These are phyloP conservation scores for Brachyistius frenatus DNA, from an alignment of 2,113 vertebrate species.

Conservation along the genomic window DNA sequence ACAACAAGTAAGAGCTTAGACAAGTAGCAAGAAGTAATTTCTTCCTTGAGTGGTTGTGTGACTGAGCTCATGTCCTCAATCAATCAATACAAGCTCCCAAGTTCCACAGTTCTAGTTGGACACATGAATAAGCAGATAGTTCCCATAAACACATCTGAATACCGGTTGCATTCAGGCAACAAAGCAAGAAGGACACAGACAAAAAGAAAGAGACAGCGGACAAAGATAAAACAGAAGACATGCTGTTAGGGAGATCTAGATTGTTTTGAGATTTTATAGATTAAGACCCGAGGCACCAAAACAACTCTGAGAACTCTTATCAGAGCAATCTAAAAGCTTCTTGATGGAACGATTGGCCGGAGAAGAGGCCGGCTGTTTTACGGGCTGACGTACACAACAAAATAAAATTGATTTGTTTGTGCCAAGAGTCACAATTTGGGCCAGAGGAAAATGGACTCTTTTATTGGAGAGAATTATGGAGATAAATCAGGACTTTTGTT, in stretches of 20 bases:
- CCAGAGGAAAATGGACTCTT: not conserved
- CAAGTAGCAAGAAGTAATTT: conserved; percentile 47
- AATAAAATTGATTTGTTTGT: conserved; percentile 24
- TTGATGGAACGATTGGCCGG: conserved; percentile 22
- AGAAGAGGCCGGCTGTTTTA: conserved; percentile 38
- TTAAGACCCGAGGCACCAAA: conserved; percentile 33
- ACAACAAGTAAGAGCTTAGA: conserved; percentile 37
- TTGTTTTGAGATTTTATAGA: conserved; percentile 51
- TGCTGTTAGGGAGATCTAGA: conserved; percentile 12
- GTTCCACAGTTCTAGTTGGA: not conserved
- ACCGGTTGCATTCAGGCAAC: not conserved
- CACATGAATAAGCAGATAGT: conserved; percentile 12
- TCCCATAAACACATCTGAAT: conserved; percentile 7
- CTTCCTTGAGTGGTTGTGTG: conserved; percentile 37
- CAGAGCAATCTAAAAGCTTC: conserved; percentile 30
- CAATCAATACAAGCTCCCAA: conserved; percentile 21
- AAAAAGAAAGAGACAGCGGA: conserved; percentile 22
- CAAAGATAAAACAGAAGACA: conserved; percentile 28
- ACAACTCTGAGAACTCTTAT: conserved; percentile 26
- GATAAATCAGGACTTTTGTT: conserved; percentile 2
- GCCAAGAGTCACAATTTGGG: conserved; percentile 11
- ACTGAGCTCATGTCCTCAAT: conserved; percentile 27
- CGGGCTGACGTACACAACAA: not conserved
- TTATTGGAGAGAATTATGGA: conserved; percentile 7
- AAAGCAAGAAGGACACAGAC: conserved; percentile 3